Base-by-base conservation (phyloP, 30 jellyfish, hydroid and myxozoan genomes). In the Cassiopea andromeda region DNA sequence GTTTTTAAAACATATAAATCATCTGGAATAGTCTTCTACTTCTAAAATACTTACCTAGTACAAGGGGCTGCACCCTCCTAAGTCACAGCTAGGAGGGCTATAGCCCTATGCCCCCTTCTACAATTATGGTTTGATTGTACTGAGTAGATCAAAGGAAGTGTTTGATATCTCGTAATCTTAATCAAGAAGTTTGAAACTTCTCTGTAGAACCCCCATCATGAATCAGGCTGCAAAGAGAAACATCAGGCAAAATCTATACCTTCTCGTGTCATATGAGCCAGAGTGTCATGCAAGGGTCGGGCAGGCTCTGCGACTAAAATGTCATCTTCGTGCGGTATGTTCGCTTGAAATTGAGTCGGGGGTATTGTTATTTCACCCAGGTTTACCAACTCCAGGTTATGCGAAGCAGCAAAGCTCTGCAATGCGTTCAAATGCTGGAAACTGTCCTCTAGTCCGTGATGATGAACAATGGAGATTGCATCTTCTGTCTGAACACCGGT, bases 401-500 rank as follows among this genome's bases (percentile, higher is more conserved):
- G 99, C 46, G 99, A 94, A 5, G 99, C 99, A 15, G 99, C 99
- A 78, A 96, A 96, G 78, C 73, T 96, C 77, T 92, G 99, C 82
- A 96, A 75, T 16, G 99, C 99, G 75, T 90, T 96, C 70, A 96
- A 87, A 61, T 96, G 99, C 82, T 96, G 99, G 3, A 96, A 98
- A 59, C 97, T 90, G 94, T 96, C 96, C 13, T 98, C 92, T 17
- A 96, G 92, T 27, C 38, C 38, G 38, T 27, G 38, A 58, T 93
- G 89, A 73, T 96, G 99, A 69, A 96, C 92, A 98, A 96, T 96
- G 16, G 99, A 96, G 14, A 96, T 87, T 8, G 98, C 97, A 69
- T 96, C 99, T 48, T 95, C 99, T 1, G 99, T 96, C 70, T 96
- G 99, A 6, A 96, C 98, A 46, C 99, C 99, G 9, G 99, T 96